Evolutionary conservation across 2,797 vertebrate species (phyloP).

Genomic region (Ciconia nigra): DNA sequence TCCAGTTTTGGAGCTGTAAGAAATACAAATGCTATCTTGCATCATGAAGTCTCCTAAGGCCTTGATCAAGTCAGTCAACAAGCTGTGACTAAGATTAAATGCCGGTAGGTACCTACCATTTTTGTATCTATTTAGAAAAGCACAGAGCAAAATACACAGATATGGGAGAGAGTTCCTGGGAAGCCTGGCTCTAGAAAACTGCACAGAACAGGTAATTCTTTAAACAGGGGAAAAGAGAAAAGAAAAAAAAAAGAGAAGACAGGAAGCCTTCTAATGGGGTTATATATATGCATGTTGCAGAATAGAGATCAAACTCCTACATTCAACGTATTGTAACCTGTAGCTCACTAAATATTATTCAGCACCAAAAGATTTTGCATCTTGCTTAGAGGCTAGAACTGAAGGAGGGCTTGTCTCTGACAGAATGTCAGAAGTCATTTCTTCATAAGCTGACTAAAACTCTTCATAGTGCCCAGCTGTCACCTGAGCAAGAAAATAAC

Average conservation of each 20-base stretch:
- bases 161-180: neutral
- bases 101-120: neutral
- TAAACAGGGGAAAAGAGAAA: neutral
- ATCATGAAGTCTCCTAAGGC: neutral
- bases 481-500: neutral
- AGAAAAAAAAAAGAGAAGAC: neutral
- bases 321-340: neutral
- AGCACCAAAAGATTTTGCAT: neutral
- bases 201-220: neutral
- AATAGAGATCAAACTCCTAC: neutral
- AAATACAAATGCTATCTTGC: neutral
- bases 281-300: neutral
- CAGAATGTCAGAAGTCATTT: neutral
- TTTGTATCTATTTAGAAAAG: neutral
- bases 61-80: neutral
- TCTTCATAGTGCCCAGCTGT: neutral
- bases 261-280: neutral
- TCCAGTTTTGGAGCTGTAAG: neutral
- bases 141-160: neutral
- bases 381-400: neutral
- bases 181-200: neutral
- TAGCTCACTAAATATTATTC: neutral
- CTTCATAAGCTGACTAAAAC: neutral
- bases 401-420: neutral
- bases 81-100: conserved; percentile 25